Evolutionary conservation across 2,797 vertebrate genomes (phyloP).

Genomic region (Channallabes apus): DNA sequence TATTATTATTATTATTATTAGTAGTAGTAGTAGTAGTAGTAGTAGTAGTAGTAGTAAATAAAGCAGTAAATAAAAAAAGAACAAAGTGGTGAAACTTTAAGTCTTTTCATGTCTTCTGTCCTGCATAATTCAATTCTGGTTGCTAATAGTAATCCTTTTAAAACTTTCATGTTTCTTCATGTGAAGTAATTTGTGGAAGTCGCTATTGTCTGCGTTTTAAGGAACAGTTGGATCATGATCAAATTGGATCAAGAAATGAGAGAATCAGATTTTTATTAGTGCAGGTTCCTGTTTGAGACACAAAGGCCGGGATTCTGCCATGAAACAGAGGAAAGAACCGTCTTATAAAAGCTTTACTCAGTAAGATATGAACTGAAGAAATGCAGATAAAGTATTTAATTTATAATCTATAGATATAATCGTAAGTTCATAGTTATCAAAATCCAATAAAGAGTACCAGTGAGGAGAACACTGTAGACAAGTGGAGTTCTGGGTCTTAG

Average conservation of each 20-base stretch:
- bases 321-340: constrained; percentile 58
- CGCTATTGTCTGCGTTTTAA: constrained; percentile 10
- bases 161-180: not conserved
- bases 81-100: not conserved
- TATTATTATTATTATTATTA: not conserved
- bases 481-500: not conserved
- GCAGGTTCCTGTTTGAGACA: constrained; percentile 65
- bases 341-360: constrained; percentile 30
- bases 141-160: not conserved
- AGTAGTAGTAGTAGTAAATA: not conserved
- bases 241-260: constrained; percentile 45
- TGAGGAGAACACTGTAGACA: too few relatives aligned
- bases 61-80: not conserved
- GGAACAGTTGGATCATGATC: not conserved
- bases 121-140: not conserved
- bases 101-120: not conserved
- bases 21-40: not conserved
- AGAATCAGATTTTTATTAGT: constrained; percentile 49
- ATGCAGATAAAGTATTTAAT: not conserved
- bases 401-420: too few relatives aligned
- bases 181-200: not conserved
- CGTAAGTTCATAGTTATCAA: too few relatives aligned
- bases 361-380: constrained; percentile 15
- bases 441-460: too few relatives aligned
- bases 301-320: constrained; percentile 56